Evolutionary conservation across 1,140 invertebrate genomes (phyloP), one percentile per base, ranked within the genome.

Genomic region (Phymorhynchus buccinoides): DNA sequence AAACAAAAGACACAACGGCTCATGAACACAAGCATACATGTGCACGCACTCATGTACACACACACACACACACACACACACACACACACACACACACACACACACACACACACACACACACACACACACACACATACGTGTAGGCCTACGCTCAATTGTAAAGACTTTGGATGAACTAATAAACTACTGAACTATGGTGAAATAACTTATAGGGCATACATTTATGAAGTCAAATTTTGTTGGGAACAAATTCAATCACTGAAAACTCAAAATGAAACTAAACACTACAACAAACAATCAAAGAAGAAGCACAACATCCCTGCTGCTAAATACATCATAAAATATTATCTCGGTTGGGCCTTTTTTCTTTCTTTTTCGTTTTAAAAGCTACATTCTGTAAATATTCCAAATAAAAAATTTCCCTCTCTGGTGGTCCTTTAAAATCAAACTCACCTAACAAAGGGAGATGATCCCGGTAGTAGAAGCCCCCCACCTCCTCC

Each of bases 401-500:
- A 56, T 56, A 27, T n/a, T n/a, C n/a, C n/a, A n/a, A n/a, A n/a
- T n/a, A n/a, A n/a, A n/a, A n/a, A n/a, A n/a, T n/a, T n/a, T n/a
- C n/a, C n/a, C n/a, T n/a, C n/a, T n/a, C n/a, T n/a, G n/a, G n/a
- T n/a, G n/a, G n/a, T n/a, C n/a, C n/a, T n/a, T n/a, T n/a, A n/a
- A n/a, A n/a, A 22, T 71, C 37, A 3, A 41, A 62, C 86, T 94
- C 94, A 92, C 96, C 96, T 86, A 97, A 91, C 27, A 96, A 91
- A 18, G 96, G 96, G 87, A 97, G 95, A 91, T 97, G 97, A 78
- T 97, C 96, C 85, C 95, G 95, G 91, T 97, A 98, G 90, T 96
- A 97, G 86, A 94, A 94, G 32, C 96, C 96, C 68, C 95, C 95
- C 3, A 93, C 94, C 1, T 96, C 95, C 77, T 95, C 95, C 88